phyloP scores from a whole-genome alignment of 2,113 vertebrate genomes.

The Cisticola juncidis region DNA sequence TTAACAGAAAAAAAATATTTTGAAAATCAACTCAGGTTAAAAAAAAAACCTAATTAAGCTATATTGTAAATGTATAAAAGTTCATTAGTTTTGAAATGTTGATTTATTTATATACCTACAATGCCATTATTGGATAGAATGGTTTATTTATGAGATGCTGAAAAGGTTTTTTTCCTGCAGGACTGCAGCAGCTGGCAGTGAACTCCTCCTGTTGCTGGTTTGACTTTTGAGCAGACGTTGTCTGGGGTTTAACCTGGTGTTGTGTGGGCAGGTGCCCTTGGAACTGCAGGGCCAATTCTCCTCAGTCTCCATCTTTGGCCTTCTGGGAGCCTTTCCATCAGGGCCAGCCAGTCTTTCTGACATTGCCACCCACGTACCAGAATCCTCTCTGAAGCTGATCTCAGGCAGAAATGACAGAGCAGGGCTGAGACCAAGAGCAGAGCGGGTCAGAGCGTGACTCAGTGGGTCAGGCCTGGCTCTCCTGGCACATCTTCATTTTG shows the following conservation, averaged over 20 bases:
- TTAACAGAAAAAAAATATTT: neutral
- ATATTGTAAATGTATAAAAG: neutral
- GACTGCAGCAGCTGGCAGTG: neutral
- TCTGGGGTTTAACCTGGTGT: neutral
- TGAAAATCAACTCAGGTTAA: neutral
- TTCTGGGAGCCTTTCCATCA: neutral
- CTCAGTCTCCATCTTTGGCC: neutral
- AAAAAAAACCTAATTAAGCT: neutral
- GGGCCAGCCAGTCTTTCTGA: neutral
- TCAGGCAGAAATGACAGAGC: neutral
- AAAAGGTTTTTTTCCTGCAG: neutral
- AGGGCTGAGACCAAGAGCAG: neutral
- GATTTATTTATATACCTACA: too few relatives aligned
- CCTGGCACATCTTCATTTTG: neutral
- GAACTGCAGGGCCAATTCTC: neutral
- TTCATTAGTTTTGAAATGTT: neutral
- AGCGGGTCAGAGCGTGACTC: neutral
- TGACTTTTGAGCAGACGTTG: neutral
- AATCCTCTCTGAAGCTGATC: neutral
- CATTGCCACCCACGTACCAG: neutral
- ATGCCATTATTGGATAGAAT: neutral
- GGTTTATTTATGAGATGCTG: neutral
- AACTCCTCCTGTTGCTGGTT: neutral
- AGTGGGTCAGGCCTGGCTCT: neutral
- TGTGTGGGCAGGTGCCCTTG: neutral